Evolutionary conservation across 2,888 invertebrate genomes (phyloP).

Genomic region (Allolobophora icterica): DNA sequence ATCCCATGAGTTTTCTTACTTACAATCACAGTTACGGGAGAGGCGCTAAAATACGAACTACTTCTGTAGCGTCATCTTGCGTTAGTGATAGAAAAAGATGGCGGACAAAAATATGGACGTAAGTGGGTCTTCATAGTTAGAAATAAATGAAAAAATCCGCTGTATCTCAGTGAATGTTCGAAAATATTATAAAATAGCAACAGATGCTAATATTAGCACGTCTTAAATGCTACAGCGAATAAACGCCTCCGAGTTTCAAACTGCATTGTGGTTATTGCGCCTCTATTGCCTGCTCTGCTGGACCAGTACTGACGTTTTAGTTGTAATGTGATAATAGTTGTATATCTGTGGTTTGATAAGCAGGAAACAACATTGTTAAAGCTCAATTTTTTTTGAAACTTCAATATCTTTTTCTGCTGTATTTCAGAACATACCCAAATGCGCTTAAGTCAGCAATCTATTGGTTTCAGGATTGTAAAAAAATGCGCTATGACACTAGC

Average conservation of each 20-base stretch:
- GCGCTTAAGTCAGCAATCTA: not conserved
- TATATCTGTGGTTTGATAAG: not conserved
- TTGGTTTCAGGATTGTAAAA: not conserved
- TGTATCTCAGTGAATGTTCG: not conserved
- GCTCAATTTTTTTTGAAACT: not conserved
- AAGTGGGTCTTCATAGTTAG: not conserved
- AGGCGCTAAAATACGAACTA: not conserved
- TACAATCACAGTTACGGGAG: too few relatives aligned
- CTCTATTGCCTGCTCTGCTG: not conserved
- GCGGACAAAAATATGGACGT: constrained; percentile 26
- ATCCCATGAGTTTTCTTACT: too few relatives aligned
- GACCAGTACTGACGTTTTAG: not conserved
- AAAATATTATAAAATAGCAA: not conserved
- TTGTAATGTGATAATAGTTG: not conserved
- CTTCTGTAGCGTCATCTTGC: not conserved
- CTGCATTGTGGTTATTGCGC: not conserved
- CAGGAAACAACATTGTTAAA: not conserved
- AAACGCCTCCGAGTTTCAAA: not conserved
- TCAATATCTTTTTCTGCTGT: not conserved
- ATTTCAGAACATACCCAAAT: not conserved
- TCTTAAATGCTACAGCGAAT: not conserved
- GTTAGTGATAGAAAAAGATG: not conserved
- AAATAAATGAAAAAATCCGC: not conserved
- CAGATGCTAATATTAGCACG: not conserved
- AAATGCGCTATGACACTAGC: too few relatives aligned